Evolutionary conservation across 2,888 invertebrate genomes (phyloP).

Genomic region (Palloptera scutellata): DNA sequence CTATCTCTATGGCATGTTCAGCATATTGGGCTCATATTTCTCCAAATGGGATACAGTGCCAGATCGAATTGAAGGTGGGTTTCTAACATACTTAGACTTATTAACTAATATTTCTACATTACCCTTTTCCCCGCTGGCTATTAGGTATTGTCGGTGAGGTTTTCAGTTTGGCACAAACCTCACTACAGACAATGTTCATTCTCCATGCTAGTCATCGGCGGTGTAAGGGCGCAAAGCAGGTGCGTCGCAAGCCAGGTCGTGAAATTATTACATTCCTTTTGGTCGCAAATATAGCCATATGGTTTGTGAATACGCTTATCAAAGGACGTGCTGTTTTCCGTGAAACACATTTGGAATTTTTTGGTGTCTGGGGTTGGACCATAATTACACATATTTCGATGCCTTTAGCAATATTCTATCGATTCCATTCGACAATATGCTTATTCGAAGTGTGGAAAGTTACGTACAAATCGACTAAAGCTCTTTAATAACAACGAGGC

Average conservation of each 20-base stretch:
- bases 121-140: neutral
- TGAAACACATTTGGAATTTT: slow-evolving; percentile 82
- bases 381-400: slow-evolving; percentile 89
- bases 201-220: slow-evolving; percentile 78
- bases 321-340: slow-evolving; percentile 84
- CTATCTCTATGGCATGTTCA: slow-evolving; percentile 87
- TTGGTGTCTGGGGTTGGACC: slow-evolving; percentile 90
- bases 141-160: slow-evolving; percentile 75
- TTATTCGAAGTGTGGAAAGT: slow-evolving; percentile 93
- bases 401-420: slow-evolving; percentile 88
- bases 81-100: neutral
- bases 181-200: slow-evolving; percentile 81
- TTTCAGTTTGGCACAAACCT: slow-evolving; percentile 79
- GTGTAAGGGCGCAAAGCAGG: slow-evolving; percentile 75
- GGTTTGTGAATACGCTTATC: slow-evolving; percentile 86
- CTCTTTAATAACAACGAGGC: slow-evolving; percentile 32
- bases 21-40: slow-evolving; percentile 73
- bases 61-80: slow-evolving; percentile 65
- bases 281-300: slow-evolving; percentile 83
- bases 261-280: slow-evolving; percentile 86
- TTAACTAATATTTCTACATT: too few species aligned
- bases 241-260: slow-evolving; percentile 80
- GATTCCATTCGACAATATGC: slow-evolving; percentile 92
- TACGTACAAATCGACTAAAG: slow-evolving; percentile 74
- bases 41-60: slow-evolving; percentile 60